Evolutionary conservation across 2,113 vertebrate genomes (phyloP).

Genomic region (Dasypus novemcinctus): DNA sequence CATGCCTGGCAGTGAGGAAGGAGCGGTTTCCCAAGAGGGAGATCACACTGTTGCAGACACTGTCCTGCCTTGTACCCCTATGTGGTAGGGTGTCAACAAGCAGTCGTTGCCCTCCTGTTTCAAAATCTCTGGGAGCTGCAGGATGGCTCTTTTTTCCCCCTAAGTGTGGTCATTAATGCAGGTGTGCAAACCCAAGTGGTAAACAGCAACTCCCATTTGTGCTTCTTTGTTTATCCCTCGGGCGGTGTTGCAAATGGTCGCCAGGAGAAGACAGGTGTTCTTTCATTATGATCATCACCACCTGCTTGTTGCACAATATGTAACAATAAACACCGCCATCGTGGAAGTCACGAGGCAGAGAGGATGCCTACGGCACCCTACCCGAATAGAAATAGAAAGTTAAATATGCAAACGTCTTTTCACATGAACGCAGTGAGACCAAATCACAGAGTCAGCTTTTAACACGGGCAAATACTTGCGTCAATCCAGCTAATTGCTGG

Average conservation of each 20-base stretch:
- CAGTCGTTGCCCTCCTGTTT: neutral
- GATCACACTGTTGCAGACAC: neutral
- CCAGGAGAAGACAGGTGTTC: constrained; percentile 27
- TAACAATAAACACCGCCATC: constrained; percentile 15
- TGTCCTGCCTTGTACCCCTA: neutral
- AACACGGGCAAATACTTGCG: constrained; percentile 17
- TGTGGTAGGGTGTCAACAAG: neutral
- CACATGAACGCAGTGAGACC: constrained; percentile 39
- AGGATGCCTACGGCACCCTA: neutral
- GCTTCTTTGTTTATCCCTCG: constrained; percentile 47
- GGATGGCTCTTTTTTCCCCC: neutral
- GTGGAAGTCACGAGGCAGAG: constrained; percentile 5
- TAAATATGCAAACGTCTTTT: constrained; percentile 51
- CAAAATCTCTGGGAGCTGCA: neutral
- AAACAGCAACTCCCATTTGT: constrained; percentile 1
- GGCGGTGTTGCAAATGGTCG: constrained; percentile 47
- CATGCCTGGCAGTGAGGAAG: neutral
- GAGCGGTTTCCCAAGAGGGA: neutral
- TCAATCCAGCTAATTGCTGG: constrained; percentile 48
- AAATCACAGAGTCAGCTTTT: constrained; percentile 59
- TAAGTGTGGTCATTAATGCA: constrained; percentile 47
- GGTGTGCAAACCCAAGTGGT: constrained; percentile 60
- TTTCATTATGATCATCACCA: constrained; percentile 54
- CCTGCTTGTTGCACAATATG: constrained; percentile 55
- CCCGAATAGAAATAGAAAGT: constrained; percentile 31